phyloP scores from a whole-genome alignment of 1,140 invertebrate genomes.

The Maconellicoccus hirsutus region DNA sequence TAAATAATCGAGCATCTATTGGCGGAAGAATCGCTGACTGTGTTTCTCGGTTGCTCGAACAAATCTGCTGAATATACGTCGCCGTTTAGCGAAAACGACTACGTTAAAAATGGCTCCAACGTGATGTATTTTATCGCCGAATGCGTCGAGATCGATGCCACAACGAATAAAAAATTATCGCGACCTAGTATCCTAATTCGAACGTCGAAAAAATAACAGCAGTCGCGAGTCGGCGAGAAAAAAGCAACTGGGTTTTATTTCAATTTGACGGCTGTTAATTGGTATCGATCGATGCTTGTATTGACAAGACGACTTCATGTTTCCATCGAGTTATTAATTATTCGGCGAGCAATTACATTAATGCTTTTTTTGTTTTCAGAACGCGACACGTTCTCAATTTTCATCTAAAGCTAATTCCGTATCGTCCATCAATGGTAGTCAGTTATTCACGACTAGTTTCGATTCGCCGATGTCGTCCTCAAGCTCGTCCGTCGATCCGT shows the following conservation, averaged over 20 bases:
- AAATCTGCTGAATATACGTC: no score
- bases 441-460: not conserved
- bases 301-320: no score
- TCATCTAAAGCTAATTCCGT: not conserved
- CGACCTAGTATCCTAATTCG: constrained; percentile 7
- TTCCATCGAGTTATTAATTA: no score
- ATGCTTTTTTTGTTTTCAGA: not conserved
- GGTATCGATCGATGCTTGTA: not conserved
- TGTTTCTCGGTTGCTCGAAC: no score
- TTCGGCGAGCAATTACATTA: not conserved
- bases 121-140: no score
- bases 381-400: not conserved
- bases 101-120: no score
- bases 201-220: not conserved
- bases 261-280: not conserved
- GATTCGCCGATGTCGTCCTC: not conserved
- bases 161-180: not conserved
- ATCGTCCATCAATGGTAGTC: not conserved
- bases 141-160: not conserved
- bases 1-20: no score
- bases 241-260: not conserved
- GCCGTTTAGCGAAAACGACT: no score
- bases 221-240: no score
- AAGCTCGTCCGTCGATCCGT: not conserved
- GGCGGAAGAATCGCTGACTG: no score